These are phyloP conservation scores for Gallinago nigripennis DNA, from an alignment of 2,797 vertebrate genomes.

Conservation along the genomic window DNA sequence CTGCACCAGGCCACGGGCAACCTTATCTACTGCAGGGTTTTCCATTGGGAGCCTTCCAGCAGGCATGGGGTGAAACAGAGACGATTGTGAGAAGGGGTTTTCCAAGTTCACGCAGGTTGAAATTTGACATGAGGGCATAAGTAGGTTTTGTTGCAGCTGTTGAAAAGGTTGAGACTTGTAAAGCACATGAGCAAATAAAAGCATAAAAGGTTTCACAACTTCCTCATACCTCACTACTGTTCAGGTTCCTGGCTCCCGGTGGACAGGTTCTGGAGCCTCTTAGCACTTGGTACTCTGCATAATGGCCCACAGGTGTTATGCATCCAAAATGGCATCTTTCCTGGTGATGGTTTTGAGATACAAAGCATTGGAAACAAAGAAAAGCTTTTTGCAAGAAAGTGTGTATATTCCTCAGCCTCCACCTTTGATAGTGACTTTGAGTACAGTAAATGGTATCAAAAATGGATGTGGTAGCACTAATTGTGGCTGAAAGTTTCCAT, in stretches of 20 bases:
- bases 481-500: neutral
- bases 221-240: neutral
- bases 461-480: neutral
- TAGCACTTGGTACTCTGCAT: neutral
- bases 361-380: neutral
- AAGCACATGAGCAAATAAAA: neutral
- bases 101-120: neutral
- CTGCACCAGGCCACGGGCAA: accelerated
- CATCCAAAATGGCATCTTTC: neutral
- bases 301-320: neutral
- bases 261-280: neutral
- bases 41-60: neutral
- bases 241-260: neutral
- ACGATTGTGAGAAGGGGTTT: neutral
- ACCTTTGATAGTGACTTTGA: neutral
- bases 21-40: neutral
- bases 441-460: neutral
- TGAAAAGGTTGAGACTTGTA: neutral
- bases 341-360: neutral
- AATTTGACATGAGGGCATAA: neutral
- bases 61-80: neutral
- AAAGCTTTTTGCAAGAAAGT: neutral
- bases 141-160: neutral
- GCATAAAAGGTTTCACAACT: neutral
- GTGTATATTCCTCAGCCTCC: neutral